Base-by-base conservation (phyloP, 2,888 invertebrate species). In the Mythimna vitellina region DNA sequence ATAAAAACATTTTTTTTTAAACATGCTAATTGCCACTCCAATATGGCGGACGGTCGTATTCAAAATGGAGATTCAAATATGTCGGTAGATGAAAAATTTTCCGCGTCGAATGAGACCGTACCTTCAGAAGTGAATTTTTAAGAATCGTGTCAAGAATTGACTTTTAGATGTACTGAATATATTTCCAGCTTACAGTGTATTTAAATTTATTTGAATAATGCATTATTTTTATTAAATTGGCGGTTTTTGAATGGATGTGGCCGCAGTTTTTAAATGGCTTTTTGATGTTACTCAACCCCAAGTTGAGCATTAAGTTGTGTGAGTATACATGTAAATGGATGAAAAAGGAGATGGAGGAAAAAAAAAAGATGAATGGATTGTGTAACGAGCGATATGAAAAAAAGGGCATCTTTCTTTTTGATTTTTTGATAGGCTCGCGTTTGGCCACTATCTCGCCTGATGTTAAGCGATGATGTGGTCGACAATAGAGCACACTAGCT, bases 91-190 rank as follows among this genome's bases (percentile, higher is more conserved):
- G 76, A 65, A 73, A 82, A 65, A 65, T 75, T 71, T 66, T 70
- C 73, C 75, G 67, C 75, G 65, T 62, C 65, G 46, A 76, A 73
- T 67, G 58, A 32, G 10, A 22, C 56, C 57, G 14, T 57, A 58
- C 64, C 73, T 60, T 64, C 63, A 66, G 73, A 79, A 80, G 73
- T 70, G 84, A 83, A 87, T 86, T 87, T 86, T 63, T 78, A 85
- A 88, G 84, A 88, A 86, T 82, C 82, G 76, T 83, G 88, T 82
- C 86, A 84, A 78, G 78, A 86, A 86, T 86, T 87, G 85, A 87
- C 81, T 86, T 83, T 82, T 72, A 87, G 68, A 87, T 85, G 79
- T 77, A 81, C 76, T 71, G 73, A 78, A 81, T 78, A 66, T 62
- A 68, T 38, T 67, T 78, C 49, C 12, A n/a, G 51, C 64, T 63